Conservation (phyloP, 2,888 invertebrate genomes). For the Drosophila niveifrons region DNA sequence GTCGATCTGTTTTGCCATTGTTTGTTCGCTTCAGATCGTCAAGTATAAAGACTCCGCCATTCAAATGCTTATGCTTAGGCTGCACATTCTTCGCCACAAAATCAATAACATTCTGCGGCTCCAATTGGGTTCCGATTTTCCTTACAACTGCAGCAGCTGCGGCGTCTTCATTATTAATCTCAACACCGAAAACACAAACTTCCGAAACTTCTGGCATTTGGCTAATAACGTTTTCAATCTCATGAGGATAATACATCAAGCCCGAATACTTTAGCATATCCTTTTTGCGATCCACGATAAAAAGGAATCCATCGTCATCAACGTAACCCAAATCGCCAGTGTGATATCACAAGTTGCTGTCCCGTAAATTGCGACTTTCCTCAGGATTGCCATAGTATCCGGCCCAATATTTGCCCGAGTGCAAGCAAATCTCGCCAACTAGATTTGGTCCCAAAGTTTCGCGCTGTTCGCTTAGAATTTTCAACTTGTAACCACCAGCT, state of each 20-base stretch:
- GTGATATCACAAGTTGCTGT: constrained; percentile 75
- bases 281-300: constrained; percentile 71
- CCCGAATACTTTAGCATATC: constrained; percentile 70
- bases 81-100: constrained; percentile 42
- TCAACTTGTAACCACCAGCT: constrained; percentile 49
- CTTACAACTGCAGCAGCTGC: constrained; percentile 73
- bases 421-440: constrained; percentile 69
- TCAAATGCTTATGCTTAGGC: constrained; percentile 62
- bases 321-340: constrained; percentile 81
- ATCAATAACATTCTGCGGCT: constrained; percentile 58
- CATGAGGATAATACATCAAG: constrained; percentile 68
- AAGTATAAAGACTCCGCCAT: constrained; percentile 53
- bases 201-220: constrained; percentile 66
- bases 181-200: constrained; percentile 73
- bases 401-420: constrained; percentile 46
- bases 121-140: constrained; percentile 44
- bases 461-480: constrained; percentile 69
- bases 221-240: constrained; percentile 70
- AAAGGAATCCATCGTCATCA: constrained; percentile 75
- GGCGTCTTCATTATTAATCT: constrained; percentile 67
- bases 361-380: constrained; percentile 60
- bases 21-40: neutral
- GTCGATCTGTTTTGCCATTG: constrained; percentile 1
- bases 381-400: constrained; percentile 74
- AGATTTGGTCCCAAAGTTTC: constrained; percentile 57